phyloP scores from a whole-genome alignment of 2,888 invertebrate species.

The Pyralis farinalis region DNA sequence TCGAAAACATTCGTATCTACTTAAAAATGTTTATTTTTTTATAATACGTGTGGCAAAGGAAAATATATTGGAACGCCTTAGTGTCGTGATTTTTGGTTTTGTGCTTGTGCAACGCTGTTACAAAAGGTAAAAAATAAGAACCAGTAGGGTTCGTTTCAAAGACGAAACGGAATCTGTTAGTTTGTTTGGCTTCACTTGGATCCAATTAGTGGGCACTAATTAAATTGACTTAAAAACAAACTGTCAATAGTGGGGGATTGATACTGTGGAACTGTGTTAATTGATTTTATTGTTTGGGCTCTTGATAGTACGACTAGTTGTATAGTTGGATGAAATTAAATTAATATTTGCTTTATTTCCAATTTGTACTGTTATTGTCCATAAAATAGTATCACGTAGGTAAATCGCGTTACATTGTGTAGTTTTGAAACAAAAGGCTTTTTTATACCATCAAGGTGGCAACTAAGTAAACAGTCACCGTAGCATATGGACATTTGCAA shows the following conservation, averaged over 20 bases:
- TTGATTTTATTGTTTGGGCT: constrained; percentile 8
- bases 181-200: constrained; percentile 34
- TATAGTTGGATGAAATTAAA: not conserved
- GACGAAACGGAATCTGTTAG: constrained; percentile 15
- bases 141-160: constrained; percentile 6
- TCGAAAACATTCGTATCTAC: not conserved
- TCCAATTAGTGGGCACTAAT: constrained; percentile 33
- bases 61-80: constrained; percentile 3
- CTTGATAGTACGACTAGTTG: not conserved
- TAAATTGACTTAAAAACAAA: constrained; percentile 18
- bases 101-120: constrained; percentile 8
- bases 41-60: constrained; percentile 1
- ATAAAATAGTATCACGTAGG: too few relatives aligned
- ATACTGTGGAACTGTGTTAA: constrained; percentile 2
- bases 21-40: constrained; percentile 1
- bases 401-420: too few relatives aligned
- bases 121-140: constrained; percentile 4
- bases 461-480: too few relatives aligned
- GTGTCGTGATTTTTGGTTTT: constrained; percentile 1
- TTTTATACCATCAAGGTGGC: too few relatives aligned
- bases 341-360: too few relatives aligned
- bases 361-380: not conserved
- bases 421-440: too few relatives aligned
- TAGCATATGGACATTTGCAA: too few relatives aligned
- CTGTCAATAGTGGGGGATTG: constrained; percentile 5